Evolutionary conservation across 2,113 vertebrate species (phyloP).

Genomic region (Crotalus helleri): DNA sequence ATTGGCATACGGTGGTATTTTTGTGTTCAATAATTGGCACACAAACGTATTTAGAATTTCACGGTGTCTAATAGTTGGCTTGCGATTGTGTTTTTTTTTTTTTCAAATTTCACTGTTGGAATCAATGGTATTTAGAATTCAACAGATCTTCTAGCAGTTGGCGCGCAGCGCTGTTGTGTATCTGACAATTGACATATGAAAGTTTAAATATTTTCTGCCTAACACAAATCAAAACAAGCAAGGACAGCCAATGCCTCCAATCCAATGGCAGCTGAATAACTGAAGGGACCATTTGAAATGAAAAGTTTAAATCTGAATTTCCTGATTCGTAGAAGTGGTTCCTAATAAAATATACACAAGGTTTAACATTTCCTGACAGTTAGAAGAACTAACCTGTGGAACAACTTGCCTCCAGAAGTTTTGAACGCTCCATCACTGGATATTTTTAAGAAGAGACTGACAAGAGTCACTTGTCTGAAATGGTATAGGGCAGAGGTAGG

Average conservation of each 20-base stretch:
- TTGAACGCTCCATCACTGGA: too few species aligned
- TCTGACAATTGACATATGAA: background rate
- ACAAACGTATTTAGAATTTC: background rate
- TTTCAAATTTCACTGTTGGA: background rate
- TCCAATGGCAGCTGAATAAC: background rate
- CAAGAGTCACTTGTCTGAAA: too few species aligned
- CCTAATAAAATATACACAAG: too few species aligned
- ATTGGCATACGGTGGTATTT: background rate
- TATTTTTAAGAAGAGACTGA: too few species aligned
- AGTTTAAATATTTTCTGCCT: background rate
- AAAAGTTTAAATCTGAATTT: background rate
- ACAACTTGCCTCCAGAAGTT: too few species aligned
- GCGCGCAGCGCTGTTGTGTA: background rate
- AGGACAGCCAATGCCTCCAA: background rate
- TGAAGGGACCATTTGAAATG: background rate
- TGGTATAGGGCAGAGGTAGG: too few species aligned
- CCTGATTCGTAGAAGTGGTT: too few species aligned
- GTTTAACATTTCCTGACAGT: background rate
- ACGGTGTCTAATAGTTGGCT: background rate
- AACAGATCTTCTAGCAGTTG: background rate
- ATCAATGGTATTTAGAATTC: background rate
- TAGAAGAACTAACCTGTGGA: too few species aligned
- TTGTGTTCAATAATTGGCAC: background rate
- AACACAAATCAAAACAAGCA: background rate
- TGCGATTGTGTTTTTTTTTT: background rate